These are phyloP conservation scores for Ylistrum balloti DNA, from an alignment of 1,140 invertebrate genomes.

Conservation along the genomic window DNA sequence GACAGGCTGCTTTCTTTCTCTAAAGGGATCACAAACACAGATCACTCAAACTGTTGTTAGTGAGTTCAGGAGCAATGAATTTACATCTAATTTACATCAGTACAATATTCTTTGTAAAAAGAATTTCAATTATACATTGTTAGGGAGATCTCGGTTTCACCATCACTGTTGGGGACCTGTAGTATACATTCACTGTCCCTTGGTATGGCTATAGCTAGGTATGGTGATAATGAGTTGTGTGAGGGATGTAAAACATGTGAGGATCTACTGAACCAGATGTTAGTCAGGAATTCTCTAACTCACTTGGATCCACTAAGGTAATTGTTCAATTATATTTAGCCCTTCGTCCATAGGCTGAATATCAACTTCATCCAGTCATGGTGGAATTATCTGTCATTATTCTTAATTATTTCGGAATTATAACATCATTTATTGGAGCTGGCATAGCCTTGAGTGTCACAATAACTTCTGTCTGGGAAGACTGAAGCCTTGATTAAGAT, in stretches of 20 bases:
- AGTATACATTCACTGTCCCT: background rate
- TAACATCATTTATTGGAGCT: background rate
- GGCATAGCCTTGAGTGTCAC: background rate
- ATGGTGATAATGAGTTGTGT: conserved; percentile 1
- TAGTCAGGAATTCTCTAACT: background rate
- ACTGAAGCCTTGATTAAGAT: background rate
- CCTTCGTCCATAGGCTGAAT: background rate
- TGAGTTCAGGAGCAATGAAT: background rate
- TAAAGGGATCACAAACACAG: background rate
- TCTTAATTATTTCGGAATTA: background rate
- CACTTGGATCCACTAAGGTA: background rate
- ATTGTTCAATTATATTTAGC: conserved; percentile 40
- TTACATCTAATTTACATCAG: conserved; percentile 28
- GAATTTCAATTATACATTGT: background rate
- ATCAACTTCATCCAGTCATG: background rate
- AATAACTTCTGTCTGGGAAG: background rate
- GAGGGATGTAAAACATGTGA: background rate
- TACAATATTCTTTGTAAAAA: background rate
- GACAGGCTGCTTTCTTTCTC: background rate
- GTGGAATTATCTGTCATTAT: background rate
- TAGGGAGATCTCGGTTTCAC: background rate
- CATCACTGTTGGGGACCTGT: background rate
- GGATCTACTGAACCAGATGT: conserved; percentile 31
- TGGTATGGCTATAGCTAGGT: background rate
- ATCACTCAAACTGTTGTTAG: background rate